Evolutionary conservation across 2,113 vertebrate species (phyloP).

Genomic region (Sclerurus mexicanus): DNA sequence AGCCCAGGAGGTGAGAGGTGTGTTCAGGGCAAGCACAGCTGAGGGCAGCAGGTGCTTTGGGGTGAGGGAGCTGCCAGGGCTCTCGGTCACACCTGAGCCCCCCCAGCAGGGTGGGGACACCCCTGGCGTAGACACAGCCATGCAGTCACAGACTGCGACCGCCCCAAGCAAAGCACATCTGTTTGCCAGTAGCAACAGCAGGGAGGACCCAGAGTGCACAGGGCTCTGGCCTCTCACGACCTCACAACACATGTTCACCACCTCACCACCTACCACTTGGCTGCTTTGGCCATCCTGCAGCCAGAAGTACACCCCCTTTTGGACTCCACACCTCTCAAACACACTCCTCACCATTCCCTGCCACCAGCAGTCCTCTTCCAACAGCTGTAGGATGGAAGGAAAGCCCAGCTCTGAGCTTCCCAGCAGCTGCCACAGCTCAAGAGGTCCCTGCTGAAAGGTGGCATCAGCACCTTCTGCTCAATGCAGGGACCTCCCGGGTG

Average conservation of each 20-base stretch:
- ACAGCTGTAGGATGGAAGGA: accelerated
- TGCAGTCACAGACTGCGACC: accelerated
- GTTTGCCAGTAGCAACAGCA: background rate
- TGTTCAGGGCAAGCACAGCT: background rate
- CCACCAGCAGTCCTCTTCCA: background rate
- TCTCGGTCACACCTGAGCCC: background rate
- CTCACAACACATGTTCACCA: background rate
- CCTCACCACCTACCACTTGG: background rate
- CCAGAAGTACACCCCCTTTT: background rate
- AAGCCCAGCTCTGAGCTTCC: background rate
- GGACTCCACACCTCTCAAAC: background rate
- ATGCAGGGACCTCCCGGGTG: background rate
- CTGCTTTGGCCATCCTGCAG: accelerated
- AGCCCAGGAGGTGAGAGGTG: background rate
- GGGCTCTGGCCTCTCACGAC: background rate
- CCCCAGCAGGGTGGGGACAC: background rate
- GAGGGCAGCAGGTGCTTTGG: background rate
- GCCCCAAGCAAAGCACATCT: accelerated
- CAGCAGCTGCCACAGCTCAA: background rate
- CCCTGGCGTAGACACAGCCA: background rate
- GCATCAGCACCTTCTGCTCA: background rate
- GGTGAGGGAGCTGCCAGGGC: accelerated
- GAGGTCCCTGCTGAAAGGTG: background rate
- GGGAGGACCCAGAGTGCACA: background rate
- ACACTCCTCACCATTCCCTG: background rate